These are phyloP conservation scores for Celastrina argiolus DNA, from an alignment of 2,888 invertebrate species.

Conservation along the genomic window DNA sequence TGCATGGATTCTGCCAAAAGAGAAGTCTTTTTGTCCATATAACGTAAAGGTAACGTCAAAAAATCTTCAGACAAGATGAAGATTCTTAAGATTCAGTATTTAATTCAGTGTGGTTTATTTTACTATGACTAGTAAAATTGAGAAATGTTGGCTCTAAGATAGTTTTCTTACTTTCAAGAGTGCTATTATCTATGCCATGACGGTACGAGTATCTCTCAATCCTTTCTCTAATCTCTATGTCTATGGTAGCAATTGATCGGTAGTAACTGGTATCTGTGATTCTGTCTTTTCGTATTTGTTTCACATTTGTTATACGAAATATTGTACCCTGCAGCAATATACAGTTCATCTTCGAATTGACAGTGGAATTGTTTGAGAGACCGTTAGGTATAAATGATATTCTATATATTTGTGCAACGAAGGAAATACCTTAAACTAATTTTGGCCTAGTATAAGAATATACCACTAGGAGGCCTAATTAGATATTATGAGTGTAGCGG, in stretches of 20 bases:
- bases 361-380: not conserved
- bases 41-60: too few relatives aligned
- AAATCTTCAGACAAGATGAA: too few relatives aligned
- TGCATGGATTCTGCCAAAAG: too few relatives aligned
- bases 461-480: too few relatives aligned
- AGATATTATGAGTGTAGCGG: too few relatives aligned
- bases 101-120: too few relatives aligned
- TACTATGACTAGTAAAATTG: too few relatives aligned
- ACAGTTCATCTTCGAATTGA: not conserved
- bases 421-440: too few relatives aligned
- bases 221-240: constrained; percentile 15
- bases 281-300: constrained; percentile 15
- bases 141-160: too few relatives aligned
- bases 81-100: too few relatives aligned
- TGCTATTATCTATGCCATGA: not conserved
- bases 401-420: not conserved
- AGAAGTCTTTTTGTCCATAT: too few relatives aligned
- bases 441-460: too few relatives aligned
- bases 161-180: not conserved
- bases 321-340: constrained; percentile 30
- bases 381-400: not conserved
- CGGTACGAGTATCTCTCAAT: not conserved
- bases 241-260: constrained; percentile 9
- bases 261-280: constrained; percentile 9
- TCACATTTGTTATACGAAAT: constrained; percentile 16